Evolutionary conservation across 2,113 vertebrate genomes (phyloP).

Genomic region (Bos javanicus): DNA sequence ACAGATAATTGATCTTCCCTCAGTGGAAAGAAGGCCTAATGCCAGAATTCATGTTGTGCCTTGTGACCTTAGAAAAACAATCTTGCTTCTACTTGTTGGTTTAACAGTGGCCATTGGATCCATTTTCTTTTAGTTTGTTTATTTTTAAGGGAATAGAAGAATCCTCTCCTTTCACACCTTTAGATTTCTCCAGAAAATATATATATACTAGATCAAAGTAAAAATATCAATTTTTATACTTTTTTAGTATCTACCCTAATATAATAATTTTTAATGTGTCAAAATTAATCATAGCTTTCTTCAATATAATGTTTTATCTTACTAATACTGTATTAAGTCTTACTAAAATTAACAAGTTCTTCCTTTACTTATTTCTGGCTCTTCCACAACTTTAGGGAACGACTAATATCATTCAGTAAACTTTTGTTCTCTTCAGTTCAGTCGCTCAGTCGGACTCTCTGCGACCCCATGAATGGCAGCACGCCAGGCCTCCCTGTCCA

Average conservation of each 20-base stretch:
- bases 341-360: slow-evolving; percentile 10
- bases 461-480: background rate
- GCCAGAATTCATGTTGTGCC: slow-evolving; percentile 20
- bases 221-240: background rate
- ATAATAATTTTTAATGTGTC: background rate
- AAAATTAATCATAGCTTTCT: slow-evolving; percentile 29
- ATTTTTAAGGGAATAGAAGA: slow-evolving; percentile 10
- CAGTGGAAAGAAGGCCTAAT: slow-evolving; percentile 32
- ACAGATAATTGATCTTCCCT: slow-evolving; percentile 18
- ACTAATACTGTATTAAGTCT: background rate
- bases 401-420: background rate
- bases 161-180: background rate
- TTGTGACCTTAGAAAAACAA: slow-evolving; percentile 18
- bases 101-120: background rate
- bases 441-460: background rate
- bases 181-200: background rate
- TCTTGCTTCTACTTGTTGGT: background rate
- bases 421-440: background rate
- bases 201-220: background rate
- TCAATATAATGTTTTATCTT: background rate
- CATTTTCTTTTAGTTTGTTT: background rate
- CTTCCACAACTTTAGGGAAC: background rate
- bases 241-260: background rate
- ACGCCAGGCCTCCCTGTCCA: background rate
- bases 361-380: background rate